phyloP scores from a whole-genome alignment of 2,888 invertebrate species.

The Heliconius erato region DNA sequence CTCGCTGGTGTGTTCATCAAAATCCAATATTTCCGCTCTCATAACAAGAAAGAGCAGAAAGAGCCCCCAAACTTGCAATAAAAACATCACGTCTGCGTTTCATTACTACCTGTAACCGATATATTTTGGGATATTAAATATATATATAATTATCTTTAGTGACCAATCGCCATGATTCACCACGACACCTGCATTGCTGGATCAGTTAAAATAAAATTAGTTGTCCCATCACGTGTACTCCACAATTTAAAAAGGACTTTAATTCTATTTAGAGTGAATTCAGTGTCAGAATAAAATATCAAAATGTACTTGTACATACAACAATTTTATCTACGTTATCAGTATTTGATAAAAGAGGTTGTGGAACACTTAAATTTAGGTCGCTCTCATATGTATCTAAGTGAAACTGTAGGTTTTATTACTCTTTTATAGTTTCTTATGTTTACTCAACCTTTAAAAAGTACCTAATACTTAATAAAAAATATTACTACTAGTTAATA shows the following conservation, averaged over 20 bases:
- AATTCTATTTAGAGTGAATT: conserved; percentile 35
- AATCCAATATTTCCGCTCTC: conserved; percentile 63
- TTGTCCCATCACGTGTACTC: conserved; percentile 46
- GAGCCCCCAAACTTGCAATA: conserved; percentile 60
- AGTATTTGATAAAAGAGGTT: conserved; percentile 74
- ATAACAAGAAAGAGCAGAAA: conserved; percentile 61
- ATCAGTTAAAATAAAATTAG: conserved; percentile 7
- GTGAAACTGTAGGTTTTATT: conserved; percentile 44
- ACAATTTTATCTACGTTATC: conserved; percentile 83
- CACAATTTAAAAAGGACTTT: conserved; percentile 28
- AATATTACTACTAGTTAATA: no score
- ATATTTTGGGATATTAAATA: conserved; percentile 4
- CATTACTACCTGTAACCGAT: conserved; percentile 76
- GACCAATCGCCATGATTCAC: conserved; percentile 13
- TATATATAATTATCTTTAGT: neutral
- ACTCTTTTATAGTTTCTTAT: conserved; percentile 2
- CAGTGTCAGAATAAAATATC: conserved; percentile 56
- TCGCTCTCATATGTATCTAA: conserved; percentile 67
- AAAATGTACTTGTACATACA: conserved; percentile 63
- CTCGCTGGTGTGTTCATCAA: conserved; percentile 67
- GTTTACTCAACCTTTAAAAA: neutral
- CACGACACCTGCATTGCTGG: conserved; percentile 47
- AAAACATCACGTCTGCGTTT: conserved; percentile 72
- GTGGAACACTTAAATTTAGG: conserved; percentile 76
- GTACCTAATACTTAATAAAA: no score